Percentiles rank a stretch among this genome's conserved stretches.
Evolutionary conservation across 2,113 vertebrate genomes (phyloP).

Genomic region (Petaurus breviceps): DNA sequence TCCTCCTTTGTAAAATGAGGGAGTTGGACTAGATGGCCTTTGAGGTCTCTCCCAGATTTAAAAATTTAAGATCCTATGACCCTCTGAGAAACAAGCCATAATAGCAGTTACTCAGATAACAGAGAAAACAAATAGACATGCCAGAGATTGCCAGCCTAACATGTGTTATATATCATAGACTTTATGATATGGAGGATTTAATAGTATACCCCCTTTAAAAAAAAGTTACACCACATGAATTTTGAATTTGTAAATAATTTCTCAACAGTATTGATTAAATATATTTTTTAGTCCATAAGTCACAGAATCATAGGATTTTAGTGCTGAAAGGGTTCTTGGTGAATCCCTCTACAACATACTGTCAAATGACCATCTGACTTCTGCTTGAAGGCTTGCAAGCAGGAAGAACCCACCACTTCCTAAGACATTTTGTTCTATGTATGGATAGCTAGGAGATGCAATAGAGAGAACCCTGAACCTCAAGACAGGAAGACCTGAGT

Average conservation of each 20-base stretch:
- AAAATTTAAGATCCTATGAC: not conserved
- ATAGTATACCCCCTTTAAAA: not conserved
- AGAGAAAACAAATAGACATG: not conserved
- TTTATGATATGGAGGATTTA: not conserved
- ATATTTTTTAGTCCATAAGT: not conserved
- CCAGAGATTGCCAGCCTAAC: not conserved
- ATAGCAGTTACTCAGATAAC: not conserved
- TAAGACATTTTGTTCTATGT: not conserved
- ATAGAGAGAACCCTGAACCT: no score
- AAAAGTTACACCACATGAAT: not conserved
- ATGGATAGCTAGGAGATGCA: not conserved
- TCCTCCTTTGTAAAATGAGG: not conserved
- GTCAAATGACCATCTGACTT: not conserved
- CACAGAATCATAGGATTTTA: not conserved
- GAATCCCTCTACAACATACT: not conserved
- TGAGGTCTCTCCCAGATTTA: not conserved
- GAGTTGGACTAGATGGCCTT: not conserved
- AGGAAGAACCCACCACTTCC: not conserved
- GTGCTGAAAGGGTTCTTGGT: not conserved
- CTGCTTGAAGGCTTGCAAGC: not conserved
- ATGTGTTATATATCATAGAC: not conserved
- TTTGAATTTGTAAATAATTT: not conserved
- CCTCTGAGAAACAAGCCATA: not conserved
- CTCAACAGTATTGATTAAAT: not conserved
- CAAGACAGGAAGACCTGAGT: not conserved